A percentile compares a stretch with the other conserved stretches of the same genome.
Evolutionary conservation across 2,797 vertebrate genomes (phyloP).

Genomic region (Gephyroberyx darwinii): DNA sequence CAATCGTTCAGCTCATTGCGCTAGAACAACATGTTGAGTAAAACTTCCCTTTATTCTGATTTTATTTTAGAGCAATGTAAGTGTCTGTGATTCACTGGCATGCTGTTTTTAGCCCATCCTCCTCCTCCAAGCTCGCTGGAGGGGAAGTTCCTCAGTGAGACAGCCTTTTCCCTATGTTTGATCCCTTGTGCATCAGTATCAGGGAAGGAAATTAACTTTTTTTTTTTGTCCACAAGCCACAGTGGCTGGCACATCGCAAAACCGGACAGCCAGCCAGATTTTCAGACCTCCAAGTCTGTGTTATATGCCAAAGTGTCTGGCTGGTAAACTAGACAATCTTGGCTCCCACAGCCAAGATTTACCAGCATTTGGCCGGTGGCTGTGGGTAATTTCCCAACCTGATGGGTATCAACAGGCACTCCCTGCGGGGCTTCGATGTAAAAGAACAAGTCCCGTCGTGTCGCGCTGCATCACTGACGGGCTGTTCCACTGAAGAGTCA

Average conservation of each 20-base stretch:
- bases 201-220: neutral
- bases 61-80: constrained; percentile 15
- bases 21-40: no score
- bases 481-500: constrained; percentile 11
- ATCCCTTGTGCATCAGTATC: constrained; percentile 6
- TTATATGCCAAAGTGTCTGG: neutral
- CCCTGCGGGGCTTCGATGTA: constrained; percentile 27
- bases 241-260: no score
- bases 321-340: constrained; percentile 22
- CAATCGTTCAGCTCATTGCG: no score
- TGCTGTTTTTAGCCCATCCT: constrained; percentile 19
- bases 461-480: constrained; percentile 23
- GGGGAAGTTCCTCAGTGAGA: constrained; percentile 25
- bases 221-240: neutral
- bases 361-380: constrained; percentile 1
- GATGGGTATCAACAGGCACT: constrained; percentile 52
- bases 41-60: constrained; percentile 16
- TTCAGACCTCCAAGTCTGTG: neutral
- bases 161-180: constrained; percentile 14
- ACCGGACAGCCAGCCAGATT: no score
- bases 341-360: constrained; percentile 25
- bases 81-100: constrained; percentile 50
- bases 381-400: constrained; percentile 38
- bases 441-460: constrained; percentile 61
- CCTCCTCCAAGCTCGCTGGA: constrained; percentile 25